A percentile compares a stretch with the other conserved stretches of the same genome.
phyloP scores from a whole-genome alignment of 23 tunicate genomes.

The Halocynthia roretzi region DNA sequence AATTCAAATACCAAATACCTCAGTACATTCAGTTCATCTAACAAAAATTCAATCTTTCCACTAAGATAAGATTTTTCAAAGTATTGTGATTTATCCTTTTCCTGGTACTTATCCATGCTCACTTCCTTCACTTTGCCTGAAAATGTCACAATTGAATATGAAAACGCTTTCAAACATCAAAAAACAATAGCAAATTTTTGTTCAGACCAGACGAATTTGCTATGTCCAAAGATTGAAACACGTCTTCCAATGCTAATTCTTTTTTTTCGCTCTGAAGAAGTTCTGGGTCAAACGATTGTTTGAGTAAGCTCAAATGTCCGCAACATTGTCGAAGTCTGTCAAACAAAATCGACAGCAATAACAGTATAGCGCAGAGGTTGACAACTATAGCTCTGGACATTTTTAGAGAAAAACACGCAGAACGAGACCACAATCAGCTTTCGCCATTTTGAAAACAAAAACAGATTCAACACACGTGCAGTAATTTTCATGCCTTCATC shows the following conservation, averaged over 20 bases:
- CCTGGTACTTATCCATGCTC: neutral
- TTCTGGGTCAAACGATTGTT: conserved; percentile 44
- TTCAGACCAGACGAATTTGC: neutral
- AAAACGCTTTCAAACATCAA: neutral
- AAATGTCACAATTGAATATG: neutral
- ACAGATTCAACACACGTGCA: neutral
- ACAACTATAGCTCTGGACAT: neutral
- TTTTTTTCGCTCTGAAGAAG: conserved; percentile 55
- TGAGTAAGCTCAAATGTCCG: conserved; percentile 60
- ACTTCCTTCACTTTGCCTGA: neutral
- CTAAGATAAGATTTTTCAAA: conserved; percentile 52
- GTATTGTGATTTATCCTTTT: conserved; percentile 40
- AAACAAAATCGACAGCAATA: neutral
- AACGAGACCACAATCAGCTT: neutral
- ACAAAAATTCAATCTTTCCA: conserved; percentile 56
- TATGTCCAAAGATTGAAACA: conserved; percentile 42
- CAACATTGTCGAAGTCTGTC: conserved; percentile 88
- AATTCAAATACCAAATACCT: conserved; percentile 21
- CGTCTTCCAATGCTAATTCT: conserved; percentile 76
- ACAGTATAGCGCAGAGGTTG: neutral
- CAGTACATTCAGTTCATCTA: conserved; percentile 45
- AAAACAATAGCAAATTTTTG: too few species aligned
- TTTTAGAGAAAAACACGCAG: neutral
- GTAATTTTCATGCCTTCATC: too few species aligned
- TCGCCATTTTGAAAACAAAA: neutral